Evolutionary conservation across 2,888 invertebrate genomes (phyloP).

Genomic region (Congeria kusceri): DNA sequence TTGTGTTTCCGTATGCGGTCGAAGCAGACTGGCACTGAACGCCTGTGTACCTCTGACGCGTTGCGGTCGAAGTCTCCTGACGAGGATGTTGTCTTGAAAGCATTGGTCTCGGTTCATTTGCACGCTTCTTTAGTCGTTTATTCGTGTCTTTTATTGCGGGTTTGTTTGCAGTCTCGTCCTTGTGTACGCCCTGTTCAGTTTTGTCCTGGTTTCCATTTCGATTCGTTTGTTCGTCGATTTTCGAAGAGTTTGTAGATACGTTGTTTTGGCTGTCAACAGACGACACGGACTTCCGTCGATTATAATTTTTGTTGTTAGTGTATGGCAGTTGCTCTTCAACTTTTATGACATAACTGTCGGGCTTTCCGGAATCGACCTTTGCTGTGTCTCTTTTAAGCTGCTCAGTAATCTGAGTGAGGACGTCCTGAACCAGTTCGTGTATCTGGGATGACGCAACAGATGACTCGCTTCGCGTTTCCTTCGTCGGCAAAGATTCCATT

Average conservation of each 20-base stretch:
- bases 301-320: conserved; percentile 31
- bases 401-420: conserved; percentile 32
- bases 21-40: background rate
- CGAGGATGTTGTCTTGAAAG: background rate
- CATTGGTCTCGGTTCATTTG: no score
- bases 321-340: background rate
- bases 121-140: no score
- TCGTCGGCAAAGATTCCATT: conserved; percentile 36
- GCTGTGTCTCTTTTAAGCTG: conserved; percentile 23
- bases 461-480: conserved; percentile 22
- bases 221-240: background rate
- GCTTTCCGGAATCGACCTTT: background rate
- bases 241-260: background rate
- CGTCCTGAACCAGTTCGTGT: conserved; percentile 41
- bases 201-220: no score
- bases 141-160: no score
- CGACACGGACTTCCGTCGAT: conserved; percentile 39
- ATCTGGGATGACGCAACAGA: conserved; percentile 48
- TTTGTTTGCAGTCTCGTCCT: background rate
- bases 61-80: no score
- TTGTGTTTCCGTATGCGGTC: background rate
- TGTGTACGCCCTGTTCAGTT: background rate
- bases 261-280: conserved; percentile 3
- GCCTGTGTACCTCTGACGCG: background rate
- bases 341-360: conserved; percentile 19